Percentiles rank a stretch among this genome's conserved stretches.
Conservation (phyloP, 2,888 invertebrate genomes). For the Hemaris fuciformis region DNA sequence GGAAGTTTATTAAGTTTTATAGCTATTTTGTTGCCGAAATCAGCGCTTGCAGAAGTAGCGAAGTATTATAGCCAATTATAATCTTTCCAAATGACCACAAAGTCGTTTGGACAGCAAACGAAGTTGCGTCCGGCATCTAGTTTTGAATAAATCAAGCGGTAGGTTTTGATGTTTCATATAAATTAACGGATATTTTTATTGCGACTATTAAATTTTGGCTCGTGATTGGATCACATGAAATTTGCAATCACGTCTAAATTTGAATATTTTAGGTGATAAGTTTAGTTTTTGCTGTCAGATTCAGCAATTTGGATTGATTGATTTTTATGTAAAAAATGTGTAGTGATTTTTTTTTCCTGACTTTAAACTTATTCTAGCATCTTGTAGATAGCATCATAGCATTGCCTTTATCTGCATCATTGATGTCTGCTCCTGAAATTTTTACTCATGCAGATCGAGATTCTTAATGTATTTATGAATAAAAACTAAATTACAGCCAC, state of each 20-base stretch:
- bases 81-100: not conserved
- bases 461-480: too few species aligned
- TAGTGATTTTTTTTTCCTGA: not conserved
- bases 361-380: not conserved
- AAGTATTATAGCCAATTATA: slow-evolving; percentile 8
- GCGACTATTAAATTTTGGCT: slow-evolving; percentile 36
- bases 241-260: slow-evolving; percentile 31
- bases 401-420: too few species aligned
- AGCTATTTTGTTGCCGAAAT: too few species aligned
- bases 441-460: too few species aligned
- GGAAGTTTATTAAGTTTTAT: too few species aligned
- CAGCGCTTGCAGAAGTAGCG: not conserved
- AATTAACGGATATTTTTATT: slow-evolving; percentile 29
- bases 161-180: slow-evolving; percentile 13
- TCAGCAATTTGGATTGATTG: slow-evolving; percentile 8
- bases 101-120: not conserved
- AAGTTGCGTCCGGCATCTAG: slow-evolving; percentile 3
- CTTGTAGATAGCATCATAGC: not conserved
- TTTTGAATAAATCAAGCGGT: slow-evolving; percentile 9
- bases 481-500: too few species aligned
- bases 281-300: slow-evolving; percentile 5
- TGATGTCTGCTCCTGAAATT: too few species aligned
- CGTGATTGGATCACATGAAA: slow-evolving; percentile 39
- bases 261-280: slow-evolving; percentile 18
- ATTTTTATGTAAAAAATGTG: not conserved